Conservation (phyloP, 2,797 vertebrate genomes). For the Gila robusta region DNA sequence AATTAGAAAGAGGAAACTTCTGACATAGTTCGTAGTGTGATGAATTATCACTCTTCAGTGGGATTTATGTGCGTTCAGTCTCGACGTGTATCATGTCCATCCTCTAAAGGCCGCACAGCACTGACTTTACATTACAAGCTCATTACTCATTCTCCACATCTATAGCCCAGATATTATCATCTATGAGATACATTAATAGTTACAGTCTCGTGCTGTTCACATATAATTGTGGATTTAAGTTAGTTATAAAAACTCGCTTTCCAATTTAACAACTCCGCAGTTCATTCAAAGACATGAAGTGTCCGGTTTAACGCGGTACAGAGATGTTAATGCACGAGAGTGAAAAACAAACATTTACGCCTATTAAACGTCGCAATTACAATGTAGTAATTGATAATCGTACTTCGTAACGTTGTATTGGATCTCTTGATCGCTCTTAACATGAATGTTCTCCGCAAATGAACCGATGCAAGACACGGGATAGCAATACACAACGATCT, state of each 20-base stretch:
- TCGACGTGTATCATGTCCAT: neutral
- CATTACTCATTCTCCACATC: neutral
- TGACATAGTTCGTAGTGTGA: neutral
- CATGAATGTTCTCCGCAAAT: neutral
- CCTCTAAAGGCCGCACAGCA: slow-evolving; percentile 38
- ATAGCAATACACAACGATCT: neutral
- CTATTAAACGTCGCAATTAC: neutral
- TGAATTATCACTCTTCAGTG: neutral
- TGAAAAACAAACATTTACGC: neutral
- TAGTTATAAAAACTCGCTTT: slow-evolving; percentile 10
- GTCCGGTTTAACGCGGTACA: neutral
- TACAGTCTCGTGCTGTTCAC: neutral
- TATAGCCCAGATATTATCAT: neutral
- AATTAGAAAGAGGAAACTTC: neutral
- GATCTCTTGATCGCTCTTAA: slow-evolving; percentile 3
- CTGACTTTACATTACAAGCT: neutral
- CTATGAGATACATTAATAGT: neutral
- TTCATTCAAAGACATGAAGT: slow-evolving; percentile 18
- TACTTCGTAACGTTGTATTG: slow-evolving; percentile 13
- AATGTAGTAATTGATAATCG: neutral
- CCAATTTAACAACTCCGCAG: slow-evolving; percentile 9
- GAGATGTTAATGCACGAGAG: neutral
- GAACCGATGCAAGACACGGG: slow-evolving; percentile 16
- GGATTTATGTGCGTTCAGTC: neutral
- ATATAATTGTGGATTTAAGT: neutral